phyloP scores from a whole-genome alignment of 2,888 invertebrate species.

The Acanthosoma haemorrhoidale region DNA sequence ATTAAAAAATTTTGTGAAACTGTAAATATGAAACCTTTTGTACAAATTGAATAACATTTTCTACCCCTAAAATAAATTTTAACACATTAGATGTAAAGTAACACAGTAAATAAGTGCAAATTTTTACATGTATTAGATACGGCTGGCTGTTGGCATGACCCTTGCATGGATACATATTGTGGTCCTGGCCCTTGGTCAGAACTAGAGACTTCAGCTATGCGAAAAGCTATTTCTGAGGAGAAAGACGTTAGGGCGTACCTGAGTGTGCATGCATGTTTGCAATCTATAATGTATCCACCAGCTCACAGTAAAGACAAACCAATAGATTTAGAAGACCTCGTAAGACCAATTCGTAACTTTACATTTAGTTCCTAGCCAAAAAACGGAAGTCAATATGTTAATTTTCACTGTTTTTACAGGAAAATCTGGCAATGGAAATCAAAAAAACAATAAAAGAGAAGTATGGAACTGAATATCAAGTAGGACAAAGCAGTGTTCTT shows the following conservation, averaged over 20 bases:
- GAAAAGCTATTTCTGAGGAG: not conserved
- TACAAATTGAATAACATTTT: no score
- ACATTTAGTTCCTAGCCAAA: not conserved
- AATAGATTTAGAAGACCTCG: not conserved
- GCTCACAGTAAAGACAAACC: not conserved
- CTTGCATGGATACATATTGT: not conserved
- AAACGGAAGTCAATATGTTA: not conserved
- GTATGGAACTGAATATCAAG: not conserved
- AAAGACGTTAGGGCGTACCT: not conserved
- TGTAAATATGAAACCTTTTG: no score
- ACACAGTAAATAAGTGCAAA: no score
- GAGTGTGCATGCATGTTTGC: not conserved
- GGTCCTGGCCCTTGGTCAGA: not conserved
- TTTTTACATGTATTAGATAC: not conserved
- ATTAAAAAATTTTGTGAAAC: no score
- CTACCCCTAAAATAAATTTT: no score
- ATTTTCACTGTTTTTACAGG: not conserved
- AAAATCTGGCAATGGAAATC: not conserved
- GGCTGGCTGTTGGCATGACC: not conserved
- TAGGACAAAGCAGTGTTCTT: not conserved
- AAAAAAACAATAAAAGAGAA: not conserved
- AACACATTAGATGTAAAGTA: no score
- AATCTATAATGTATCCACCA: not conserved
- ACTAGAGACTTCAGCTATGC: not conserved
- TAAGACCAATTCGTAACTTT: not conserved